Evolutionary conservation across 2,888 invertebrate genomes (phyloP), one percentile per base, ranked within the genome.

Genomic region (Exephanes ischioxanthus): DNA sequence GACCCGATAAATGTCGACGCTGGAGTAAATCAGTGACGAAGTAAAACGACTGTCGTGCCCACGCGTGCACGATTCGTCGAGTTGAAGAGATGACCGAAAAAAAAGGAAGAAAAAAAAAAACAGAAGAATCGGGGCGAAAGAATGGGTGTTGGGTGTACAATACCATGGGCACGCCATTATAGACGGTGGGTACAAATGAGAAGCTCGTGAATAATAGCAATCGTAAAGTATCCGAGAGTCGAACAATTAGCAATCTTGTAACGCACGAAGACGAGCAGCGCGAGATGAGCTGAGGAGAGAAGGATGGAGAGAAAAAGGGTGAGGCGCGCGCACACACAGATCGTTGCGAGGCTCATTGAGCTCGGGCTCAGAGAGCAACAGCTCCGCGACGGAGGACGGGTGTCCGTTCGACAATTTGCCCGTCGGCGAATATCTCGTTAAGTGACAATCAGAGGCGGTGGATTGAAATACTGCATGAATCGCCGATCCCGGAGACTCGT

Each of bases 391-490:
- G 11, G 77, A 71, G 73, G 68, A 73, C 67, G 73, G 63, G 16
- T 2, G 30, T 63, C 33, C 88, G 87, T 72, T 86, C 88, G 88
- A 91, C 91, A 91, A 91, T 92, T 92, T 90, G 91, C 92, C 92
- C 88, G 88, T 84, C 84, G 92, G 91, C 91, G 90, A 90, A 89
- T 90, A 90, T 90, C 91, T 93, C 92, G 93, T 93, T 93, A 93
- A 93, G 90, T 93, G 93, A 93, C 92, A 93, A 93, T 93, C 91
- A 90, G 89, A 90, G 90, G 90, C 90, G 91, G 88, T 89, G 90
- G 89, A 87, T 90, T 91, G 92, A 93, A 91, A 90, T 91, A 92
- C 87, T 80, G 80, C 87, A 89, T 88, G 70, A 61, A 87, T 86
- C 89, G 86, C 88, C 89, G 88, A 87, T 87, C 80, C 84, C 86